Conservation (phyloP, 2,797 vertebrate species). For the Coracias cyanogaster region DNA sequence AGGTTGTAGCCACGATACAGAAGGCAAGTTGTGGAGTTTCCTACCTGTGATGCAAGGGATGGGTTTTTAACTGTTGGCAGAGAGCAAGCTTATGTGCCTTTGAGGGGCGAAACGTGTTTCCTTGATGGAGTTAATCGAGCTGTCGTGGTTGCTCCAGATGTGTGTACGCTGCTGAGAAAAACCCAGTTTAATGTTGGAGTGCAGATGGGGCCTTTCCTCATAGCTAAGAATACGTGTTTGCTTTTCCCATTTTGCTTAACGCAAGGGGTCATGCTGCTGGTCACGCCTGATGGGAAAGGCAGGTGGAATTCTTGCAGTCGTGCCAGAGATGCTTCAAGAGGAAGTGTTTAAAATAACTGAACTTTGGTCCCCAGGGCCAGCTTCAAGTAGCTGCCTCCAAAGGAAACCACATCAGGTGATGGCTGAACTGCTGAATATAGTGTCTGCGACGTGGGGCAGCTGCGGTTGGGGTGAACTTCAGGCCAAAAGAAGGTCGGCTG, state of each 20-base stretch:
- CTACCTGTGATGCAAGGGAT: not conserved
- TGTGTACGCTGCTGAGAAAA: not conserved
- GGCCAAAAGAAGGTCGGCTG: not conserved
- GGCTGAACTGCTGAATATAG: not conserved
- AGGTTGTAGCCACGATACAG: not conserved
- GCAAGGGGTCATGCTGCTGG: not conserved
- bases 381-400: slow-evolving; percentile 8
- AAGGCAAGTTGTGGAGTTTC: not conserved
- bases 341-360: slow-evolving; percentile 61
- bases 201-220: not conserved
- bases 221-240: not conserved
- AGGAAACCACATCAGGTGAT: not conserved
- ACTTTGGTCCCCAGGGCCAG: not conserved
- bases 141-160: not conserved
- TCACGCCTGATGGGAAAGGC: slow-evolving; percentile 8
- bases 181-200: not conserved
- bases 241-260: not conserved
- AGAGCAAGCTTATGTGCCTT: not conserved
- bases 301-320: not conserved
- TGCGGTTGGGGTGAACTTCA: not conserved
- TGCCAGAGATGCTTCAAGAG: slow-evolving; percentile 31
- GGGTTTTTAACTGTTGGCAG: not conserved
- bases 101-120: not conserved
- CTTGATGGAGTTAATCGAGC: not conserved
- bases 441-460: not conserved